phyloP scores from a whole-genome alignment of 2,888 invertebrate genomes.

The Nemurella pictetii region DNA sequence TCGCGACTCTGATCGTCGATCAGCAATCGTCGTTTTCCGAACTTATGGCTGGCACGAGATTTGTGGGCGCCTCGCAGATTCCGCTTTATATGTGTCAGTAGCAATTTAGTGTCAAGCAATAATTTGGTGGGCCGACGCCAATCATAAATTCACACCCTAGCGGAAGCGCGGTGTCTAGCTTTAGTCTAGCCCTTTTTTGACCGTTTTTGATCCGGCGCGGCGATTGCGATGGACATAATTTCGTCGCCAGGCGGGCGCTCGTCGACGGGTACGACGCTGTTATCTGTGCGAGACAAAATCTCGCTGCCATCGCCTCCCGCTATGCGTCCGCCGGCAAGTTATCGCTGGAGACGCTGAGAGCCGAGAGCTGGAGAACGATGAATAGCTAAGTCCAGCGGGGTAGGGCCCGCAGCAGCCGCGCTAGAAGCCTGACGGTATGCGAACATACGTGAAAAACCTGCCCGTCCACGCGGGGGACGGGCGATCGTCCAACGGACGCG shows the following conservation, averaged over 20 bases:
- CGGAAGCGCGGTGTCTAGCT: not conserved
- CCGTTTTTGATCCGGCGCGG: not conserved
- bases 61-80: too few relatives aligned
- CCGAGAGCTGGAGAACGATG: too few relatives aligned
- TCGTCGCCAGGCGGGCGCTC: not conserved
- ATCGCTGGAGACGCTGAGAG: not conserved
- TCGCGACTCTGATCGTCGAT: too few relatives aligned
- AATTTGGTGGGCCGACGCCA: too few relatives aligned
- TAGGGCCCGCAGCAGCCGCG: not conserved
- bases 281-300: not conserved
- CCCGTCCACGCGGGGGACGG: not conserved
- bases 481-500: not conserved
- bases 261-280: not conserved
- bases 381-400: not conserved
- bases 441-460: not conserved
- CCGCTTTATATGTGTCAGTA: too few relatives aligned
- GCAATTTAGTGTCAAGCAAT: too few relatives aligned
- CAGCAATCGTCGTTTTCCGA: too few relatives aligned
- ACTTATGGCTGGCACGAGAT: too few relatives aligned
- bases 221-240: not conserved
- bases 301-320: not conserved
- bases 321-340: not conserved
- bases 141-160: too few relatives aligned
- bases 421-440: too few relatives aligned
- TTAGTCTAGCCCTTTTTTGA: not conserved